Conservation (phyloP, 2,888 invertebrate genomes). For the Omphaloscelis lunosa region DNA sequence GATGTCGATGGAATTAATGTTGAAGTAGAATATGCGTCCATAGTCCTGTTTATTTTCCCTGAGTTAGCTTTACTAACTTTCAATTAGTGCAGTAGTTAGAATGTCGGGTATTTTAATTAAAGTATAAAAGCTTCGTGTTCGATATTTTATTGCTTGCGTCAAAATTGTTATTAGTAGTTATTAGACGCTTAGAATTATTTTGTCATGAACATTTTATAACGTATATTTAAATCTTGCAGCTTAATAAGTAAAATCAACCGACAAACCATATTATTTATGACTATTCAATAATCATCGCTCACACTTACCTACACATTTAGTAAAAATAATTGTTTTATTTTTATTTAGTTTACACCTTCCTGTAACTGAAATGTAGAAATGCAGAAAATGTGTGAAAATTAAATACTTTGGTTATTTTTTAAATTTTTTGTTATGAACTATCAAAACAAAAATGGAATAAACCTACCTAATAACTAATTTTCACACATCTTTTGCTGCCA, state of each 20-base stretch:
- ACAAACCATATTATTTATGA: neutral
- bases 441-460: no score
- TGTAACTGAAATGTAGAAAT: neutral
- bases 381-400: neutral
- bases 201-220: neutral
- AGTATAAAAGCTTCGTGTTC: slow-evolving; percentile 1
- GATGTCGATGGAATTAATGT: slow-evolving; percentile 67
- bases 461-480: neutral
- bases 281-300: neutral
- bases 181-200: neutral
- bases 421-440: no score
- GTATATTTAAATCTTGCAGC: neutral
- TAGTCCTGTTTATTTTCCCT: slow-evolving; percentile 18
- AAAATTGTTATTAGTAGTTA: neutral
- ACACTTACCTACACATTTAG: neutral
- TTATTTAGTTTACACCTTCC: neutral
- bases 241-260: neutral
- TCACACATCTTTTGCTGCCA: neutral
- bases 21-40: slow-evolving; percentile 33
- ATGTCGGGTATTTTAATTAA: slow-evolving; percentile 25
- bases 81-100: slow-evolving; percentile 29
- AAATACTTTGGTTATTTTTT: no score
- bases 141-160: slow-evolving; percentile 8
- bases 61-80: slow-evolving; percentile 3
- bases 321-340: neutral